Conservation (phyloP, 2,888 invertebrate genomes). For the Brachycybe producta region DNA sequence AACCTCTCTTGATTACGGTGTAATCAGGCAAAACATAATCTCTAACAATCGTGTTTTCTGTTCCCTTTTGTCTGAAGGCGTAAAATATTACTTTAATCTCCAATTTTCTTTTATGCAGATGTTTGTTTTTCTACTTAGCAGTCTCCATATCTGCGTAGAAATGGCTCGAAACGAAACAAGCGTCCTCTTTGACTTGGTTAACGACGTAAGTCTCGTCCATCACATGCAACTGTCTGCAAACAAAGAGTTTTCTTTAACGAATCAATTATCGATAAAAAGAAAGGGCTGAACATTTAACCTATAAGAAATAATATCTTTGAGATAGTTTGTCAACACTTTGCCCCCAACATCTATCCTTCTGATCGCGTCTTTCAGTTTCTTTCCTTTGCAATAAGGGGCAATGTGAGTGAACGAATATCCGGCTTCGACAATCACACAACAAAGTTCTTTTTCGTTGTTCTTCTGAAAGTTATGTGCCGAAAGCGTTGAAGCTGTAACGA, state of each 20-base stretch:
- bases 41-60: constrained; percentile 52
- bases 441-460: constrained; percentile 43
- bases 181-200: constrained; percentile 96
- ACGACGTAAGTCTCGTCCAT: constrained; percentile 98
- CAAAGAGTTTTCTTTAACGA: too few relatives aligned
- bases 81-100: not conserved
- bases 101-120: not conserved
- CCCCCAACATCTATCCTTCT: constrained; percentile 88
- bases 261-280: not conserved
- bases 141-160: constrained; percentile 66
- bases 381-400: constrained; percentile 74
- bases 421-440: constrained; percentile 75
- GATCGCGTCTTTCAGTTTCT: constrained; percentile 54
- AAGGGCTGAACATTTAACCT: constrained; percentile 37
- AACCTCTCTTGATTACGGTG: constrained; percentile 73
- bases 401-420: constrained; percentile 95
- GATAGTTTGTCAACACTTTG: constrained; percentile 89
- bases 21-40: constrained; percentile 97
- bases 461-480: constrained; percentile 55
- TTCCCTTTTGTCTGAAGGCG: constrained; percentile 28
- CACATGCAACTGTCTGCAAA: constrained; percentile 73
- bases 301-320: constrained; percentile 95
- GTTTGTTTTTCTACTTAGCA: constrained; percentile 20
- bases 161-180: constrained; percentile 79
- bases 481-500: constrained; percentile 52